Percentiles rank a stretch among this genome's conserved stretches.
phyloP scores from a whole-genome alignment of 2,797 vertebrate species.

The Oreonectes daqikongensis region DNA sequence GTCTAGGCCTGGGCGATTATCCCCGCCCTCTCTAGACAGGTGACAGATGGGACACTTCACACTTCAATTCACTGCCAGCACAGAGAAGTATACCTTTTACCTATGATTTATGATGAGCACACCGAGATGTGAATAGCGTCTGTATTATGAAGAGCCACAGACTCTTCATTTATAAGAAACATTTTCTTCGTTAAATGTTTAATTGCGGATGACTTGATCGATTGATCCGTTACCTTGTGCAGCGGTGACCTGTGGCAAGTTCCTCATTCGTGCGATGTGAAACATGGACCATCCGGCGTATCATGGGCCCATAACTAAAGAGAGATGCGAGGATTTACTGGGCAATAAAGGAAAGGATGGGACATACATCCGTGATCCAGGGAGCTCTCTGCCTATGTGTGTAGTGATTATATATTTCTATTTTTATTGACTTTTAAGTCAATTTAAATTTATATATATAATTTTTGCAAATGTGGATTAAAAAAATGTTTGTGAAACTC shows the following conservation, averaged over 20 bases:
- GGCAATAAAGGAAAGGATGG: constrained; percentile 68
- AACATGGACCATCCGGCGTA: constrained; percentile 62
- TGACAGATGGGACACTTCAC: constrained; percentile 20
- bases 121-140: too few relatives aligned
- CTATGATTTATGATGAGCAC: not conserved
- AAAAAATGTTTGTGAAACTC: too few relatives aligned
- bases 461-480: too few relatives aligned
- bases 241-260: not conserved
- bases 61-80: constrained; percentile 3
- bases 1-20: constrained; percentile 23
- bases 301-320: constrained; percentile 67
- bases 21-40: constrained; percentile 15
- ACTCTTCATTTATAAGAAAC: too few relatives aligned
- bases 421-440: not conserved
- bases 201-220: not conserved
- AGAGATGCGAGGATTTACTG: constrained; percentile 70
- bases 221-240: not conserved
- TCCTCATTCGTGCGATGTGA: constrained; percentile 49
- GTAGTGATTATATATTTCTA: constrained; percentile 69
- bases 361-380: constrained; percentile 70
- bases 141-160: too few relatives aligned
- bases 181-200: too few relatives aligned
- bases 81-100: not conserved
- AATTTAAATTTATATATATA: too few relatives aligned
- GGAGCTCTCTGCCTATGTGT: constrained; percentile 77